Evolutionary conservation across 1,140 invertebrate genomes (phyloP).

Genomic region (Tribolium madens): DNA sequence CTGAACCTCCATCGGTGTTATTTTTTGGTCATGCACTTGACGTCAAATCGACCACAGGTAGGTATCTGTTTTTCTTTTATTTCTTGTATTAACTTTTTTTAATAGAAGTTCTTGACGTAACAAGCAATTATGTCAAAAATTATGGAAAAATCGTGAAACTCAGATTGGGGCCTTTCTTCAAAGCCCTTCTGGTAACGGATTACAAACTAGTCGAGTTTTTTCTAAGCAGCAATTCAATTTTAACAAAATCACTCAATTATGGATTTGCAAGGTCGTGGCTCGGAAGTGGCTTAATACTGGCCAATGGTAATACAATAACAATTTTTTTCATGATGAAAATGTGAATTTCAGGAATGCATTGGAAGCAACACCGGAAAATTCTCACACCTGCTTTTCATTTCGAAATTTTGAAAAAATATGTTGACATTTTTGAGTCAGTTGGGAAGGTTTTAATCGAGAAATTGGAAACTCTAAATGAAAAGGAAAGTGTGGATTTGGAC

Average conservation of each 20-base stretch:
- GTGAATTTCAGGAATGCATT: slow-evolving; percentile 64
- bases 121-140: background rate
- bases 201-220: slow-evolving; percentile 65
- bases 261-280: slow-evolving; percentile 81
- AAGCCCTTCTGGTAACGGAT: slow-evolving; percentile 44
- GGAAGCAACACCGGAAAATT: slow-evolving; percentile 74
- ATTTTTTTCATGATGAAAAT: background rate
- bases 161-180: background rate
- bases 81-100: background rate
- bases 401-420: slow-evolving; percentile 80
- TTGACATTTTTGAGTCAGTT: slow-evolving; percentile 78
- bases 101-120: background rate
- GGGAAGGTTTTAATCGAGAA: slow-evolving; percentile 70
- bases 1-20: background rate
- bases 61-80: background rate
- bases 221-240: slow-evolving; percentile 76
- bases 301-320: slow-evolving; percentile 65
- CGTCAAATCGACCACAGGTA: background rate
- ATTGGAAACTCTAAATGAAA: slow-evolving; percentile 61
- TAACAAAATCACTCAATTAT: slow-evolving; percentile 79
- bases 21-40: background rate
- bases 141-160: background rate
- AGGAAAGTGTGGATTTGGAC: slow-evolving; percentile 58
- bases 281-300: slow-evolving; percentile 79
- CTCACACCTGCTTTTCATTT: slow-evolving; percentile 88